Base-by-base conservation (phyloP, 53 echinoderm and acorn worm species). In the Holothuria scabra region DNA sequence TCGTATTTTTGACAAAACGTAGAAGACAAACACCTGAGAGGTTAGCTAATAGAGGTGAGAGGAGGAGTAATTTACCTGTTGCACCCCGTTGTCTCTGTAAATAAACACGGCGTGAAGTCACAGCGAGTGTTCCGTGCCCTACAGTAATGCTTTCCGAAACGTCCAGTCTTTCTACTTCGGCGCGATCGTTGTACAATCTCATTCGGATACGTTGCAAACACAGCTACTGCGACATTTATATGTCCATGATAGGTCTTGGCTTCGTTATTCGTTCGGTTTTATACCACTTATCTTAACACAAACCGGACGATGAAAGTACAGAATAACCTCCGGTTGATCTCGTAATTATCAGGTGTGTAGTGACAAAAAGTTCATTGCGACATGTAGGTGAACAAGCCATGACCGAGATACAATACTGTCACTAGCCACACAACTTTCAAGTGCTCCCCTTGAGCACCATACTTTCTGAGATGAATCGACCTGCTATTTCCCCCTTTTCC, bases 41-140 rank as follows among this genome's bases (percentile, higher is more conserved):
- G 26, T 64, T 64, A 12, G 25, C 64, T 30, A 38, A 48, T 72
- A 46, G 24, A 44, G 72, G 46, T 49, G 46, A 46, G 48, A 11
- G 44, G 72, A 25, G 48, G 72, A 46, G 26, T 72, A 72, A 25
- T 72, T 63, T 63, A 81, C 82, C 82, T 81, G 82, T 81, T n/a
- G 46, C 82, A 63, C 82, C 82, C 63, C 82, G 82, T 81, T 81
- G 82, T 61, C 46, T 38, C 44, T 81, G 82, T 63, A 81, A 81
- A 81, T 63, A 81, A 63, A 81, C 82, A 81, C 82, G 20, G 64
- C 65, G 65, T 81, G 65, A 81, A 78, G 58, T 78, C 78, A 56
- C 78, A 78, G 21, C 56, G 78, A 64, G 28, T 12, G 64, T 12
- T 13, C 28, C 3, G 14, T 28, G 30, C 26, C 64, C 30, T 64